Percentiles rank a stretch among this genome's conserved stretches.
phyloP scores from a whole-genome alignment of 1,140 invertebrate genomes.

The Neelides sp. region DNA sequence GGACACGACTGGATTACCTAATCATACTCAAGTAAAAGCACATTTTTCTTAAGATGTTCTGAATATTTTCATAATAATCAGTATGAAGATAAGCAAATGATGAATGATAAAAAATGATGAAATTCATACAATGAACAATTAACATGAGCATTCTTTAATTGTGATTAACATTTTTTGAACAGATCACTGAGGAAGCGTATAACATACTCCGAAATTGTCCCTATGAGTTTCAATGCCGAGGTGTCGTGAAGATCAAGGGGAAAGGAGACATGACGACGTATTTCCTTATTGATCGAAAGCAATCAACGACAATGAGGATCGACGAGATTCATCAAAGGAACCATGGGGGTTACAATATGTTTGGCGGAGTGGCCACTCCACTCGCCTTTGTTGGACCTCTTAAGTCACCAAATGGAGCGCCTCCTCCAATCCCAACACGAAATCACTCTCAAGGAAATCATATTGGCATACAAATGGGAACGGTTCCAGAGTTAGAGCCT shows the following conservation, averaged over 20 bases:
- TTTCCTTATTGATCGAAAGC: constrained; percentile 60
- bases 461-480: constrained; percentile 6
- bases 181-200: constrained; percentile 70
- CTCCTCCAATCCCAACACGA: constrained; percentile 30
- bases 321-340: constrained; percentile 37
- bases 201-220: constrained; percentile 54
- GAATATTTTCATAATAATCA: constrained; percentile 1
- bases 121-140: constrained; percentile 13
- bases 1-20: constrained; percentile 72
- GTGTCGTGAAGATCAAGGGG: constrained; percentile 80
- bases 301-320: constrained; percentile 44
- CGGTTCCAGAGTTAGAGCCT: constrained; percentile 30
- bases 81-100: constrained; percentile 7
- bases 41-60: background rate
- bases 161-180: constrained; percentile 10
- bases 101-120: constrained; percentile 12
- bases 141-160: background rate
- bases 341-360: constrained; percentile 37
- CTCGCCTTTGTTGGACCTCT: constrained; percentile 43
- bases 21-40: constrained; percentile 56
- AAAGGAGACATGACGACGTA: constrained; percentile 91
- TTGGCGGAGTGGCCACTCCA: constrained; percentile 54
- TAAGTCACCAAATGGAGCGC: constrained; percentile 31
- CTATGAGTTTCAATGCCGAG: constrained; percentile 66
- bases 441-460: background rate